Evolutionary conservation across 1,140 invertebrate species (phyloP).

Genomic region (Drosophila persimilis): DNA sequence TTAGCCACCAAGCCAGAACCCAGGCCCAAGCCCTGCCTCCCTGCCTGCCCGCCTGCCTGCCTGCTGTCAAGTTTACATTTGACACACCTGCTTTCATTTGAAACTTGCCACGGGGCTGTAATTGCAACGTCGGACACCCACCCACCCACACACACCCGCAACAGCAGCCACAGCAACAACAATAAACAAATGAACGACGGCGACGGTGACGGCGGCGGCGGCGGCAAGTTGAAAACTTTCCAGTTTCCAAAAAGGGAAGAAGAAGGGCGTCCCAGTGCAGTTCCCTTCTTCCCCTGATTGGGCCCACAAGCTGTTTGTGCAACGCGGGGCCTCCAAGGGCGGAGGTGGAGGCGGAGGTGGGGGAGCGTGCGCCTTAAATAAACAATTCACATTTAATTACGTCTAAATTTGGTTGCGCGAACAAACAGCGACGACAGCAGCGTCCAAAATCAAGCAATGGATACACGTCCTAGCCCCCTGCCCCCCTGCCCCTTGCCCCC

Average conservation of each 20-base stretch:
- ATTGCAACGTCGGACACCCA: slow-evolving; percentile 64
- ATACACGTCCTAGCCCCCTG: slow-evolving; percentile 11
- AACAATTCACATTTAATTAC: slow-evolving; percentile 83
- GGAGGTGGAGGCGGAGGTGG: slow-evolving; percentile 13
- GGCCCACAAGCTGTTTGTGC: slow-evolving; percentile 61
- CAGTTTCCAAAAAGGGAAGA: slow-evolving; percentile 12
- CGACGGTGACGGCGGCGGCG: background rate
- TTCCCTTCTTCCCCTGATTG: slow-evolving; percentile 60
- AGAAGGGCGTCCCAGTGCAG: slow-evolving; percentile 29
- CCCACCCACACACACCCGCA: slow-evolving; percentile 44
- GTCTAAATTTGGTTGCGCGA: slow-evolving; percentile 83
- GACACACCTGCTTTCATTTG: slow-evolving; percentile 80
- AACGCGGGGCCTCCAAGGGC: background rate
- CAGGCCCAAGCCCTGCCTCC: background rate
- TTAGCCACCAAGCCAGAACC: slow-evolving; percentile 40
- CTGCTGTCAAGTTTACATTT: slow-evolving; percentile 71
- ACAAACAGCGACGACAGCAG: slow-evolving; percentile 81
- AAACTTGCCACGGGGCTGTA: slow-evolving; percentile 69
- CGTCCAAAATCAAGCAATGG: slow-evolving; percentile 9
- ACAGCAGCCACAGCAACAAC: slow-evolving; percentile 46
- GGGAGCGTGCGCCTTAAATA: slow-evolving; percentile 81
- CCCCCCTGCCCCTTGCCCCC: background rate
- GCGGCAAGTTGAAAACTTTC: slow-evolving; percentile 63
- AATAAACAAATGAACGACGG: slow-evolving; percentile 53
- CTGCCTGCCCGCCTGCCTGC: background rate